Percentiles rank a stretch among this genome's conserved stretches.
These are phyloP conservation scores for Numenius arquata DNA, from an alignment of 2,113 vertebrate species.

Conservation along the genomic window DNA sequence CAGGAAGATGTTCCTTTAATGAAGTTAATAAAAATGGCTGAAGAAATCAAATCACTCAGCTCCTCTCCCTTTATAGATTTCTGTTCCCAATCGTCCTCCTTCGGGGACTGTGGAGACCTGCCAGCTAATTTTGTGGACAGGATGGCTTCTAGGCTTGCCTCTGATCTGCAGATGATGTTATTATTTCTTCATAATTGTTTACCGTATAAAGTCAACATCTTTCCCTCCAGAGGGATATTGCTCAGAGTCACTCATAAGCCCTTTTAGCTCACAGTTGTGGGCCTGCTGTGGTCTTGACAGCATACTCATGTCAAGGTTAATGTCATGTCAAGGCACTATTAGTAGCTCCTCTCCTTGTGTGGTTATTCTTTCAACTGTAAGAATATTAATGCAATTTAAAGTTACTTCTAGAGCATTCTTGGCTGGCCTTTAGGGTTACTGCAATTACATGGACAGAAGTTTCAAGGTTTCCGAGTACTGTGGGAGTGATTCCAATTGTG, in stretches of 20 bases:
- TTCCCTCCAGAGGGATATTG: conserved; percentile 31
- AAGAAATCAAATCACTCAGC: conserved; percentile 13
- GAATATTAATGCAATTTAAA: conserved; percentile 7
- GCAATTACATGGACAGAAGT: not conserved
- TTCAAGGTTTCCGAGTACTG: not conserved
- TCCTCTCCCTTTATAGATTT: conserved; percentile 23
- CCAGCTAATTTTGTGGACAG: conserved; percentile 30
- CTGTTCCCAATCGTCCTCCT: not conserved
- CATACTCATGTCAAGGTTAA: conserved; percentile 24
- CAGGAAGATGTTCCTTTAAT: not conserved
- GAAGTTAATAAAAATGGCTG: conserved; percentile 21
- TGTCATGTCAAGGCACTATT: not conserved
- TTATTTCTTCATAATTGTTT: conserved; percentile 63
- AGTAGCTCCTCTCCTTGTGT: not conserved
- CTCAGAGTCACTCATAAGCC: not conserved
- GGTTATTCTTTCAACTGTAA: not conserved
- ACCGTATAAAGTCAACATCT: conserved; percentile 40
- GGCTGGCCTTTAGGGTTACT: not conserved
- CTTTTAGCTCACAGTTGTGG: not conserved
- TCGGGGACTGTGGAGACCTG: not conserved
- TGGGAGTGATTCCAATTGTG: not conserved
- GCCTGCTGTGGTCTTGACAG: conserved; percentile 35
- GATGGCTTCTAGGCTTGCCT: conserved; percentile 29
- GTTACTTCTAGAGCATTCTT: not conserved
- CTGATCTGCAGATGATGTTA: conserved; percentile 31